A percentile compares a stretch with the other conserved stretches of the same genome.
Evolutionary conservation across 2,888 invertebrate species (phyloP).

Genomic region (Melanophora roralis): DNA sequence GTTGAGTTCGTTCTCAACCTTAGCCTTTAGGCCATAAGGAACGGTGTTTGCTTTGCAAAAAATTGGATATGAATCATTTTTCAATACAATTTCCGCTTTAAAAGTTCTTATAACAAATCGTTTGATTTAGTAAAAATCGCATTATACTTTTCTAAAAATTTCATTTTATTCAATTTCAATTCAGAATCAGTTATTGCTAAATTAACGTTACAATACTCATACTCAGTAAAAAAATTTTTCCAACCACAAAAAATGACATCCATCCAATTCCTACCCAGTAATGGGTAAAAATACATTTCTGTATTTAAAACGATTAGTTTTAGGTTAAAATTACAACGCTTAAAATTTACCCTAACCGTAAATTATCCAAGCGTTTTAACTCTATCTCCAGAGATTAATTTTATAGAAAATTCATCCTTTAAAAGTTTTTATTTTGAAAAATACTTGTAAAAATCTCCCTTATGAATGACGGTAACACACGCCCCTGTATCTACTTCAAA

Average conservation of each 20-base stretch:
- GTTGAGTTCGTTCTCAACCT: slow-evolving; percentile 44
- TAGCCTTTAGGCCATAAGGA: slow-evolving; percentile 26
- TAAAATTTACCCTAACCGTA: slow-evolving; percentile 3
- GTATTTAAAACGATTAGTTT: slow-evolving; percentile 33
- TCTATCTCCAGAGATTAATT: slow-evolving; percentile 26
- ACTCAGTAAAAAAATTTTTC: slow-evolving; percentile 27
- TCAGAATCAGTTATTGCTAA: slow-evolving; percentile 22
- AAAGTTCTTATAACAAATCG: slow-evolving; percentile 29
- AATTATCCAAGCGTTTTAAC: slow-evolving; percentile 32
- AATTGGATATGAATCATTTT: slow-evolving; percentile 39
- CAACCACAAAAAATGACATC: slow-evolving; percentile 36
- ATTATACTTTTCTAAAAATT: slow-evolving; percentile 36
- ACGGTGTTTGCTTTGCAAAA: slow-evolving; percentile 42
- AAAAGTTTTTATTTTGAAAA: no score
- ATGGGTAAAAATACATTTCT: slow-evolving; percentile 29
- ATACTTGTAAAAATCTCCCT: background rate
- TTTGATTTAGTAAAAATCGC: slow-evolving; percentile 30
- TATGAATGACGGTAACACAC: no score
- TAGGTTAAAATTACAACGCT: background rate
- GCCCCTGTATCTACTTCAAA: background rate
- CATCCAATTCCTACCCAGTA: slow-evolving; percentile 31
- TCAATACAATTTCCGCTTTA: slow-evolving; percentile 48
- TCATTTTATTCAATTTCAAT: slow-evolving; percentile 17
- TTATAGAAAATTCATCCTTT: no score
- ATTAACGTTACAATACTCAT: slow-evolving; percentile 15